Evolutionary conservation across 2,113 vertebrate genomes (phyloP), one percentile per base, ranked within the genome.

Genomic region (Rhinichthys klamathensis): DNA sequence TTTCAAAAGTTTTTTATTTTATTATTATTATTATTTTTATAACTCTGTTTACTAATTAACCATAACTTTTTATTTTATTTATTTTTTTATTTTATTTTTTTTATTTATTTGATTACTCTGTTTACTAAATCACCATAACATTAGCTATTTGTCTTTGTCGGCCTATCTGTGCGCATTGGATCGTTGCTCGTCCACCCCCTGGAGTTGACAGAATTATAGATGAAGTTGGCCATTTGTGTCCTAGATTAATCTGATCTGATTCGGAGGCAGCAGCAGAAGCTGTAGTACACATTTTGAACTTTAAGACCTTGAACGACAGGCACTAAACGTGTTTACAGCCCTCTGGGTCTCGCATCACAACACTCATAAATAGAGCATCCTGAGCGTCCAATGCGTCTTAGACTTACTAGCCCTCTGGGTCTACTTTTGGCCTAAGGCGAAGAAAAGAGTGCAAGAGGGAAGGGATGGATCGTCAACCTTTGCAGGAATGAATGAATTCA

Each of bases 311-410:
- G 83, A 76, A 76, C 63, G 51, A 63, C 82, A 79, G 63, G 65
- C 82, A 79, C 86, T 83, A 84, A 86, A 86, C 65, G 18, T 84
- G 74, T 87, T 87, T 87, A 84, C 76, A 60, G 8, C 61, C 75
- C 7, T 74, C 27, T 30, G 51, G 72, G 16, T 83, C 86, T 69
- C 54, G 18, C 70, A 70, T 75, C 74, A 38, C 54, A 70, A 35
- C 23, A 46, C 58, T 81, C 82, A 80, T 84, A 72, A 81, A 84
- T 80, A 65, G 95, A 51, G 44, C 44, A 81, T 81, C 95, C 51
- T 72, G 67, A 41, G 32, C 46, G 61, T 75, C 72, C 9, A 7
- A 76, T 46, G 32, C 18, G 10, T 69, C 80, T 69, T 54, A 35
- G 80, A 81, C 80, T 81, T 69, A 81, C 61, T 51, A 69, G 80